phyloP scores from a whole-genome alignment of 2,113 vertebrate species.

The Salvelinus namaycush region DNA sequence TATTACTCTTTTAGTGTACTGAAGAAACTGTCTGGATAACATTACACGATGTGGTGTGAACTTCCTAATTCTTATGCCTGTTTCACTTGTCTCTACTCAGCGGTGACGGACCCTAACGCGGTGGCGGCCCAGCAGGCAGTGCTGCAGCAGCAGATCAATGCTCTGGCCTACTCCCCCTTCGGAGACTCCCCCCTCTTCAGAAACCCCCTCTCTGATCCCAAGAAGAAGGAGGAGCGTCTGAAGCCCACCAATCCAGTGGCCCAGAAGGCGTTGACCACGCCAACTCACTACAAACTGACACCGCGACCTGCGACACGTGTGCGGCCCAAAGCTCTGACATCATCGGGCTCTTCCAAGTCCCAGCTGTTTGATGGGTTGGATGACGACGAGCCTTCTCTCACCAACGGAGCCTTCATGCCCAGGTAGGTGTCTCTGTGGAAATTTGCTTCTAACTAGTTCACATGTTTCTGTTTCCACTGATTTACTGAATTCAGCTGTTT shows the following conservation, averaged over 20 bases:
- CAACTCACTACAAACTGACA: constrained; percentile 93
- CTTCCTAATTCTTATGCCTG: constrained; percentile 36
- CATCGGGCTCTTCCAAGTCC: constrained; percentile 83
- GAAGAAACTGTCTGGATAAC: too few species aligned
- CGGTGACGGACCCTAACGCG: constrained; percentile 84
- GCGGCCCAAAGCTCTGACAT: constrained; percentile 89
- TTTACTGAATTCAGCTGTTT: too few species aligned
- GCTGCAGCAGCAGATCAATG: constrained; percentile 90
- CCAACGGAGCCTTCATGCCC: constrained; percentile 91
- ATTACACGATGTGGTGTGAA: background rate
- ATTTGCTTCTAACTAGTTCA: too few species aligned
- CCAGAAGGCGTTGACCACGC: constrained; percentile 92
- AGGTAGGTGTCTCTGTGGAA: constrained; percentile 68
- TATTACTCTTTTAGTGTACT: too few species aligned
- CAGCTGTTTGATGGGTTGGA: constrained; percentile 94
- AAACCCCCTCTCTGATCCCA: constrained; percentile 91
- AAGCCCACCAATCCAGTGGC: constrained; percentile 96
- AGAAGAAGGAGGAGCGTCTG: constrained; percentile 97
- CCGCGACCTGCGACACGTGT: constrained; percentile 88
- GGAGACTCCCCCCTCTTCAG: constrained; percentile 94
- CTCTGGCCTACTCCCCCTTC: constrained; percentile 88
- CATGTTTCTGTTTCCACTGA: too few species aligned
- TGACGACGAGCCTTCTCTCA: constrained; percentile 87
- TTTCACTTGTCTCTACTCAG: constrained; percentile 52
- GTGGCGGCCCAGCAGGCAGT: constrained; percentile 87